phyloP scores from a whole-genome alignment of 2,888 invertebrate species.

The Branchellion lobata region DNA sequence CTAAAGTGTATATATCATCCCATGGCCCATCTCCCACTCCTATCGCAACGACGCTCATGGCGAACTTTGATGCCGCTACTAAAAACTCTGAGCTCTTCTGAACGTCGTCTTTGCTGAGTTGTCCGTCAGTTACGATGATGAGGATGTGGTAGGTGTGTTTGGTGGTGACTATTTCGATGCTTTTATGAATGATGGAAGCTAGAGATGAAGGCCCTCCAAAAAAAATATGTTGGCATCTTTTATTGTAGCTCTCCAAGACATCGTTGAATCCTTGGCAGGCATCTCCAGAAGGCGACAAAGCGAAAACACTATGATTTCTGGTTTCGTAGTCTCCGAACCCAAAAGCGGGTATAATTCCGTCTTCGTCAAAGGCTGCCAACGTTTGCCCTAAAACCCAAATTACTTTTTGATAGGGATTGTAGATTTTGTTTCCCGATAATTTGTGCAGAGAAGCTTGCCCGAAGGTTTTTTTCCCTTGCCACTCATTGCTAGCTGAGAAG shows the following conservation, averaged over 20 bases:
- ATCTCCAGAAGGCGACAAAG: constrained; percentile 54
- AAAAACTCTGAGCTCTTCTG: constrained; percentile 63
- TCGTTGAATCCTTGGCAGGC: constrained; percentile 57
- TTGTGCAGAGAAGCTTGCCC: constrained; percentile 62
- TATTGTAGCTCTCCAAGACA: constrained; percentile 62
- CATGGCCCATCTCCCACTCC: constrained; percentile 67
- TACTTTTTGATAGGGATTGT: constrained; percentile 63
- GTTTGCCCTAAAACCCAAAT: constrained; percentile 59
- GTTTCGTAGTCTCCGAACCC: constrained; percentile 60
- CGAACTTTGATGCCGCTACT: constrained; percentile 64
- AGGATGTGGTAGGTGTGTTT: constrained; percentile 59
- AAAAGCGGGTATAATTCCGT: constrained; percentile 58
- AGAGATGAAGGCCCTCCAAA: constrained; percentile 65
- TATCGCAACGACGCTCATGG: constrained; percentile 65
- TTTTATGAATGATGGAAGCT: constrained; percentile 64
- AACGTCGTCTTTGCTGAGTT: constrained; percentile 51
- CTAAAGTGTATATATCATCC: constrained; percentile 64
- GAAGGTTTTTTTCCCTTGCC: constrained; percentile 65
- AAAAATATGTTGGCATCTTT: constrained; percentile 52
- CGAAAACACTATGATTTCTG: constrained; percentile 57
- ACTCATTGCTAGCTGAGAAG: constrained; percentile 66
- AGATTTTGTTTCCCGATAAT: constrained; percentile 57
- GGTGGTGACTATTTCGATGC: constrained; percentile 63
- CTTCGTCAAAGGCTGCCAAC: constrained; percentile 58
- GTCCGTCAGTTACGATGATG: constrained; percentile 65